Evolutionary conservation across 2,888 invertebrate genomes (phyloP).

Genomic region (Trichogramma evanescens): DNA sequence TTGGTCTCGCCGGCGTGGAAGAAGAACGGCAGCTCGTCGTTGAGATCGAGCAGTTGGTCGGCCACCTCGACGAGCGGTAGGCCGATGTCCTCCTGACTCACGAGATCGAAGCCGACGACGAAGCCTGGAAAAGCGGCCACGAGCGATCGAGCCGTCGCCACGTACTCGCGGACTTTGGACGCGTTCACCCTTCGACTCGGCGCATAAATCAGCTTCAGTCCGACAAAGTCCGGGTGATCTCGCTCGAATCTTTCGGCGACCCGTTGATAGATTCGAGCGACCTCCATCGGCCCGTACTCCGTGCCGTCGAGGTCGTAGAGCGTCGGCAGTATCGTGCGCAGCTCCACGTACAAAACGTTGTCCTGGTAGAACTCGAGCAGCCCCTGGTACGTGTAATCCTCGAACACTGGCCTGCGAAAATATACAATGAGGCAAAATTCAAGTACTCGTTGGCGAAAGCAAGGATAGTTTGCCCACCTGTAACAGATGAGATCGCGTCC

Average conservation of each 20-base stretch:
- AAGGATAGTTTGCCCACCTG: conserved; percentile 30
- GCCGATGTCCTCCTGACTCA: conserved; percentile 71
- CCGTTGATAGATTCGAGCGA: conserved; percentile 55
- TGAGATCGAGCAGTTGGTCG: conserved; percentile 48
- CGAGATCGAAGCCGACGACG: conserved; percentile 72
- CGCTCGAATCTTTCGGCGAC: conserved; percentile 28
- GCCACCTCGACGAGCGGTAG: conserved; percentile 57
- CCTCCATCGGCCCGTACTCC: conserved; percentile 50
- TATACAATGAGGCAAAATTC: neutral
- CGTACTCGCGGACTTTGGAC: conserved; percentile 39
- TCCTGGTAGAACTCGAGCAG: conserved; percentile 58
- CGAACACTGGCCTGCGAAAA: conserved; percentile 54
- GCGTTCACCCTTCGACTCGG: conserved; percentile 49
- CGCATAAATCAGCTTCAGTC: no score
- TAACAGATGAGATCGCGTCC: conserved; percentile 14
- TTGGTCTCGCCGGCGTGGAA: conserved; percentile 48
- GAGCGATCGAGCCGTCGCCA: conserved; percentile 37
- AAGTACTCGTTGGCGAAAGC: no score
- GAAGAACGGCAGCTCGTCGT: conserved; percentile 49
- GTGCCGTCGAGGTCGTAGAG: conserved; percentile 63
- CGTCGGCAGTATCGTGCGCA: conserved; percentile 56
- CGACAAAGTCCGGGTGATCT: no score
- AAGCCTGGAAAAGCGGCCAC: conserved; percentile 57
- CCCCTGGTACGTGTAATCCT: conserved; percentile 59
- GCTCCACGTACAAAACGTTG: conserved; percentile 64